phyloP scores from a whole-genome alignment of 2,888 invertebrate species.

The Dyspetes luteomarginatus region DNA sequence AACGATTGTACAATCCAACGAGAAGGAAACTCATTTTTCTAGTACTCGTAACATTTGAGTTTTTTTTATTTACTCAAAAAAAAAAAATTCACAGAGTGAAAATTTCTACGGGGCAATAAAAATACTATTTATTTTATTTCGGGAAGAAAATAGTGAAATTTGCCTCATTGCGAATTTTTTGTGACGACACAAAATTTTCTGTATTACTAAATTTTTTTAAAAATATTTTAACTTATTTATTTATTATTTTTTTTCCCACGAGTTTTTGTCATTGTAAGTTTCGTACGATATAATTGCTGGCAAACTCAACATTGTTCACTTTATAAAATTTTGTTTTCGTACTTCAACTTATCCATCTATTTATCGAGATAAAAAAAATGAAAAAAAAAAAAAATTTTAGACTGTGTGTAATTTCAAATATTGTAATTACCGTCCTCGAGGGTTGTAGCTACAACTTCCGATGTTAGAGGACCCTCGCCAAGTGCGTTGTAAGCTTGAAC shows the following conservation, averaged over 20 bases:
- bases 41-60: conserved; percentile 40
- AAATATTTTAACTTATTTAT: too few relatives aligned
- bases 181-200: not conserved
- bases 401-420: too few relatives aligned
- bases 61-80: conserved; percentile 56
- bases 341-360: too few relatives aligned
- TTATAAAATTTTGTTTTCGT: too few relatives aligned
- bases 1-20: conserved; percentile 20
- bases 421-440: conserved; percentile 84
- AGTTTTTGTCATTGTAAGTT: too few relatives aligned
- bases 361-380: too few relatives aligned
- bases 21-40: not conserved
- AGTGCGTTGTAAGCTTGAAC: conserved; percentile 85
- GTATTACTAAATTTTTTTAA: too few relatives aligned
- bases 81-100: too few relatives aligned
- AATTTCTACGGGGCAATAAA: conserved; percentile 32
- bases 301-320: too few relatives aligned
- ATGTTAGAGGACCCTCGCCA: conserved; percentile 84
- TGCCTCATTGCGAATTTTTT: not conserved
- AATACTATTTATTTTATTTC: conserved; percentile 20
- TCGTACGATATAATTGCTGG: too few relatives aligned
- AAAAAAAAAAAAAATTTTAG: too few relatives aligned
- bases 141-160: not conserved
- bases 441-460: conserved; percentile 84
- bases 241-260: too few relatives aligned